Conservation (phyloP, 2,797 vertebrate genomes). For the Tachyglossus aculeatus region DNA sequence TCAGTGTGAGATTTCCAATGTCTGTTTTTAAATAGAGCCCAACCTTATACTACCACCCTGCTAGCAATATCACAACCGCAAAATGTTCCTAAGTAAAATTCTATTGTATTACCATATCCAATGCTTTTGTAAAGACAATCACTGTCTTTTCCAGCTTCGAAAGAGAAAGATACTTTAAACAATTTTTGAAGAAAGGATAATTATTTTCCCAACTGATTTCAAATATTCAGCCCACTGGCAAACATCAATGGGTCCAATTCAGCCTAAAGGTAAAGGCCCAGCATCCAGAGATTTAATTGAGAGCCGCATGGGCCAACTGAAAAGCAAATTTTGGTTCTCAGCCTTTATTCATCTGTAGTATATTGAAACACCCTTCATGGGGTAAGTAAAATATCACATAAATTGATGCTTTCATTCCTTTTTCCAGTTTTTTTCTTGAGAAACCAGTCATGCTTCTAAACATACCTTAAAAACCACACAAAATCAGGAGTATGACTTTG, state of each 20-base stretch:
- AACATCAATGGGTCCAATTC: background rate
- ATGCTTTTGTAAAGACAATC: background rate
- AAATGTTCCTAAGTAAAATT: background rate
- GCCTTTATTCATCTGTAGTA: too few relatives aligned
- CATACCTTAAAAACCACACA: too few relatives aligned
- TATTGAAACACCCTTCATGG: too few relatives aligned
- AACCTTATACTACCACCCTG: background rate
- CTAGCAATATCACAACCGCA: background rate
- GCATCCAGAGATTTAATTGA: background rate
- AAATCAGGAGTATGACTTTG: too few relatives aligned
- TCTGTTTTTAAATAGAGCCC: background rate
- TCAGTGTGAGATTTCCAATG: slow-evolving; percentile 14
- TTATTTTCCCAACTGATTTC: background rate
- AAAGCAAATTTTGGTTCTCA: too few relatives aligned
- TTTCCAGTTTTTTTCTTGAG: too few relatives aligned
- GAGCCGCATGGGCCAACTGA: background rate
- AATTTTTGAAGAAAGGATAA: background rate
- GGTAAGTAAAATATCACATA: too few relatives aligned
- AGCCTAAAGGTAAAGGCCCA: background rate
- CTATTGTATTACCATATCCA: background rate
- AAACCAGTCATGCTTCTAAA: too few relatives aligned
- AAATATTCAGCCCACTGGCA: background rate
- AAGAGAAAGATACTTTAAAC: slow-evolving; percentile 5
- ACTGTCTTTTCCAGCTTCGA: background rate
- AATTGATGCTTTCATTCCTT: too few relatives aligned